phyloP scores from a whole-genome alignment of 2,113 vertebrate genomes.

The Ceyx melanurus region DNA sequence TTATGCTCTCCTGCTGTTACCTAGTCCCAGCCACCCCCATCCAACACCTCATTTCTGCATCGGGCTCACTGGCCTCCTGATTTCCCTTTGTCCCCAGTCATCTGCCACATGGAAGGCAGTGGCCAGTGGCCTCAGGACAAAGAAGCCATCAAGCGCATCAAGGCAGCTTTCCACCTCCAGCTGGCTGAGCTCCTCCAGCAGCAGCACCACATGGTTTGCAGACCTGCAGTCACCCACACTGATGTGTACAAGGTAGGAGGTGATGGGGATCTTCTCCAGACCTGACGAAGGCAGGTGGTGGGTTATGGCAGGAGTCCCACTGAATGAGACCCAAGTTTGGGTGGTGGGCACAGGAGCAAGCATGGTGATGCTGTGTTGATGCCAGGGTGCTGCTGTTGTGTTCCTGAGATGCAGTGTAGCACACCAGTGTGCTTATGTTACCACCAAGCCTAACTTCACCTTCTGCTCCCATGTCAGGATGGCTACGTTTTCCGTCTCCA shows the following conservation, averaged over 20 bases:
- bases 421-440: not conserved
- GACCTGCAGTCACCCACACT: slow-evolving; percentile 77
- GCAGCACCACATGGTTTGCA: slow-evolving; percentile 83
- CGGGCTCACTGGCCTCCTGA: not conserved
- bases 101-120: slow-evolving; percentile 97
- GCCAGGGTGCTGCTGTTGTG: not conserved
- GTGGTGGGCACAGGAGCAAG: not conserved
- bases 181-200: slow-evolving; percentile 84
- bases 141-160: slow-evolving; percentile 87
- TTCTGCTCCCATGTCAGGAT: slow-evolving; percentile 73
- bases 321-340: not conserved
- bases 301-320: not conserved
- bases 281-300: not conserved
- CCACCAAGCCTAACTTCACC: not conserved
- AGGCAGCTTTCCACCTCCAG: slow-evolving; percentile 89
- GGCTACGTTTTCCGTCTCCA: slow-evolving; percentile 89
- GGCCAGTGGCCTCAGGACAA: slow-evolving; percentile 92
- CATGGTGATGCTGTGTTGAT: rapidly evolving
- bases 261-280: rapidly evolving
- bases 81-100: slow-evolving; percentile 73
- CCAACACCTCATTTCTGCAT: not conserved
- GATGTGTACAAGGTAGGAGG: slow-evolving; percentile 83
- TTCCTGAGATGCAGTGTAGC: not conserved
- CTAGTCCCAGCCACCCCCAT: not conserved
- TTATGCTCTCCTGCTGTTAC: not conserved